phyloP scores from a whole-genome alignment of 2,113 vertebrate species.

The Pterocles gutturalis region DNA sequence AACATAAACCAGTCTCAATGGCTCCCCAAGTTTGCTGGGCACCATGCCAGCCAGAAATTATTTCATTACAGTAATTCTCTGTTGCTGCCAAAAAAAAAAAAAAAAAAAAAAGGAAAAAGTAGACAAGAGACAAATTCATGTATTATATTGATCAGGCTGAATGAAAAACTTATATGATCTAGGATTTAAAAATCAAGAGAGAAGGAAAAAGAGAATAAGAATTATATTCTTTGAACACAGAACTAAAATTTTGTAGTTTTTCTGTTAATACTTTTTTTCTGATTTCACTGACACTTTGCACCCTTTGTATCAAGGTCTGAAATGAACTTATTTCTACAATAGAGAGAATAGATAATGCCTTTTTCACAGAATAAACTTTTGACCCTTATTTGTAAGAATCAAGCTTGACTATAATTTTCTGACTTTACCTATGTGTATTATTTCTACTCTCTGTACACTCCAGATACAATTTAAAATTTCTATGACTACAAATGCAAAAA shows the following conservation, averaged over 20 bases:
- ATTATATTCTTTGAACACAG: background rate
- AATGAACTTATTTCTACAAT: background rate
- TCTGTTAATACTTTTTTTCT: background rate
- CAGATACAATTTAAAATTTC: background rate
- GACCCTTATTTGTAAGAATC: background rate
- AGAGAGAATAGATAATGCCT: background rate
- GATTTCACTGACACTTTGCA: background rate
- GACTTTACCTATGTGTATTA: background rate
- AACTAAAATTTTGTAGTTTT: background rate
- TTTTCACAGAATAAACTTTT: background rate
- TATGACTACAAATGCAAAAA: background rate
- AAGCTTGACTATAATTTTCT: background rate
- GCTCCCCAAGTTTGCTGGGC: slow-evolving; percentile 50
- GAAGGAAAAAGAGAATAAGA: background rate
- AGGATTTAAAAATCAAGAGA: background rate
- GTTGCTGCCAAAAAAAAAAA: slow-evolving; percentile 39
- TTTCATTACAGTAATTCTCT: slow-evolving; percentile 61
- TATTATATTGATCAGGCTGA: background rate
- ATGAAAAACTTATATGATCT: slow-evolving; percentile 23
- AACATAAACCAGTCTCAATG: slow-evolving; percentile 29
- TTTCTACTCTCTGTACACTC: background rate
- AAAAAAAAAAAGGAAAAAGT: slow-evolving; percentile 10
- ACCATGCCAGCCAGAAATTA: slow-evolving; percentile 57
- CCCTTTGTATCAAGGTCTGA: background rate
- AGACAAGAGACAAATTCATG: slow-evolving; percentile 1